Evolutionary conservation across 2,888 invertebrate species (phyloP).

Genomic region (Cacoxenus indagator): DNA sequence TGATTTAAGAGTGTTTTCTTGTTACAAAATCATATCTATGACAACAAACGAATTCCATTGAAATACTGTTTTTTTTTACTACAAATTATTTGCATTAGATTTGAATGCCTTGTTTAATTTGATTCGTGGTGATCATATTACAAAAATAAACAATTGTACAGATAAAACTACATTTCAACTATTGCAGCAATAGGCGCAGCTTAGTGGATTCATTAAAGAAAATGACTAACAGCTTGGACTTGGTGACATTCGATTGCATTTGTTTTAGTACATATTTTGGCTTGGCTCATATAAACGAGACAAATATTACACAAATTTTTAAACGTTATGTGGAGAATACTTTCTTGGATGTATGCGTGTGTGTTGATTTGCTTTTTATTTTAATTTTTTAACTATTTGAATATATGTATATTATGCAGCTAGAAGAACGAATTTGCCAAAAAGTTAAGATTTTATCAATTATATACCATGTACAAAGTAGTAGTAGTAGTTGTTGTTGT

Average conservation of each 20-base stretch:
- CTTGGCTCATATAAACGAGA: no score
- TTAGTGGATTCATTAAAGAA: not conserved
- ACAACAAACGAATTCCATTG: no score
- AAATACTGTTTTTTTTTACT: not conserved
- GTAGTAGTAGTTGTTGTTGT: not conserved
- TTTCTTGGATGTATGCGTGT: not conserved
- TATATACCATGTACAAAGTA: not conserved
- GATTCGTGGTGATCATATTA: not conserved
- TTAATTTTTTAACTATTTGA: not conserved
- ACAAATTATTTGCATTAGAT: no score
- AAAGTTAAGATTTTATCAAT: not conserved
- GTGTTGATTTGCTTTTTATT: not conserved
- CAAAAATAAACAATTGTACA: not conserved
- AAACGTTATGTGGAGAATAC: not conserved
- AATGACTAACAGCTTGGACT: not conserved
- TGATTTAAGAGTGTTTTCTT: no score
- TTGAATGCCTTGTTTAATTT: not conserved
- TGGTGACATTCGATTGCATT: not conserved
- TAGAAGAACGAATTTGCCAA: not conserved
- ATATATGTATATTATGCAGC: not conserved
- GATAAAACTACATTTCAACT: not conserved
- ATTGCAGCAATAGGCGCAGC: not conserved
- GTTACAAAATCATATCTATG: no score
- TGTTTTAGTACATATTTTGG: not conserved
- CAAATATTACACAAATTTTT: not conserved